Evolutionary conservation across 2,888 invertebrate species (phyloP), one percentile per base, ranked within the genome.

Genomic region (Pyrrhia umbra): DNA sequence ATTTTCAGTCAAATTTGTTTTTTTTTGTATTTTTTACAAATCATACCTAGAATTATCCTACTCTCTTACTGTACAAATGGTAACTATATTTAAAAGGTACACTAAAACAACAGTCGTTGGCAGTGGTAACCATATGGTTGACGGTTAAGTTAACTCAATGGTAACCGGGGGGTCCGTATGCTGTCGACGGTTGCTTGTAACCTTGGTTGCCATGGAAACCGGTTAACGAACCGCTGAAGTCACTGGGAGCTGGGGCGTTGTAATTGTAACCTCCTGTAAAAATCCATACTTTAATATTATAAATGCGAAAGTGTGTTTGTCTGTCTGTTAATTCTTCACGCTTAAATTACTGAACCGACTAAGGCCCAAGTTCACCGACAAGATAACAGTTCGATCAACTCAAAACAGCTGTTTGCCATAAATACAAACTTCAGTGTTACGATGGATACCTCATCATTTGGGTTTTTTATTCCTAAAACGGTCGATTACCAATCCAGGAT

Each of bases 81-180:
- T 73, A 73, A 69, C 75, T 51, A 52, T 0, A 20, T 20, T 25
- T 46, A 9, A 47, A 47, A 37, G n/a, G 27, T 27, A 16, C n/a
- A 23, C 20, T 13, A 10, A 43, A 52, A 60, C 67, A 59, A 51
- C 64, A 69, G 64, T 62, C 60, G 50, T 52, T 66, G 27, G 47
- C 39, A 43, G 47, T 43, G 56, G 60, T 56, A 79, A 75, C 67
- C 58, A 52, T 23, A 42, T 63, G 57, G 68, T 58, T 63, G 73
- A 68, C 18, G 42, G 15, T 34, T 16, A 43, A 21, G 18, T 40
- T 58, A 55, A 37, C 50, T 58, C 84, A 92, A 20, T 95, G 92
- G 74, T 92, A 93, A 8, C 91, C 88, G 1, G 94, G 89, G 4
- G 92, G 87, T 60, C 93, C 94, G 74, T 95, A 95, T 0, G 85